A percentile compares a stretch with the other conserved stretches of the same genome.
phyloP scores from a whole-genome alignment of 2,888 invertebrate genomes.

The Himalopsyche anomala region DNA sequence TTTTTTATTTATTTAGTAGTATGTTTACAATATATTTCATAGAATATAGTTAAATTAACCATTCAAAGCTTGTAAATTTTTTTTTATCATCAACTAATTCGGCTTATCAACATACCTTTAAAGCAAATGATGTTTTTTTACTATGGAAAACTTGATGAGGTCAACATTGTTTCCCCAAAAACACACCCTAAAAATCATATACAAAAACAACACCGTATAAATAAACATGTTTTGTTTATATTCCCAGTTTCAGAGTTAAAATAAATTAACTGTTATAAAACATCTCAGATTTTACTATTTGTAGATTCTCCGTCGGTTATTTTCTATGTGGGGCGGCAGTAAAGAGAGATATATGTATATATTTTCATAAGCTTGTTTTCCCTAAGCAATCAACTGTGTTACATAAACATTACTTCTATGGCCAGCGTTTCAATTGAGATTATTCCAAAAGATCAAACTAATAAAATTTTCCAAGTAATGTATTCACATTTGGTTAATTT shows the following conservation, averaged over 20 bases:
- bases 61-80: too few species aligned
- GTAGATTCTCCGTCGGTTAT: background rate
- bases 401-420: conserved; percentile 5
- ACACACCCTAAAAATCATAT: background rate
- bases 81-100: too few species aligned
- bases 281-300: conserved; percentile 31
- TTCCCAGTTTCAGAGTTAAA: background rate
- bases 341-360: background rate
- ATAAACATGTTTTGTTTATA: background rate
- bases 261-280: conserved; percentile 31
- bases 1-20: too few species aligned
- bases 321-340: background rate
- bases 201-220: background rate
- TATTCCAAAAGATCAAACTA: background rate
- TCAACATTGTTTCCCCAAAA: too few species aligned
- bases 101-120: too few species aligned
- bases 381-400: conserved; percentile 10
- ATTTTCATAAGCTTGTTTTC: conserved; percentile 9
- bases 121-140: too few species aligned
- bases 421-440: conserved; percentile 11
- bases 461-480: background rate
- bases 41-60: too few species aligned
- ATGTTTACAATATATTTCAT: too few species aligned
- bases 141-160: too few species aligned
- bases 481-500: background rate